Conservation (phyloP, 2,888 invertebrate genomes). For the Deilephila porcellus region DNA sequence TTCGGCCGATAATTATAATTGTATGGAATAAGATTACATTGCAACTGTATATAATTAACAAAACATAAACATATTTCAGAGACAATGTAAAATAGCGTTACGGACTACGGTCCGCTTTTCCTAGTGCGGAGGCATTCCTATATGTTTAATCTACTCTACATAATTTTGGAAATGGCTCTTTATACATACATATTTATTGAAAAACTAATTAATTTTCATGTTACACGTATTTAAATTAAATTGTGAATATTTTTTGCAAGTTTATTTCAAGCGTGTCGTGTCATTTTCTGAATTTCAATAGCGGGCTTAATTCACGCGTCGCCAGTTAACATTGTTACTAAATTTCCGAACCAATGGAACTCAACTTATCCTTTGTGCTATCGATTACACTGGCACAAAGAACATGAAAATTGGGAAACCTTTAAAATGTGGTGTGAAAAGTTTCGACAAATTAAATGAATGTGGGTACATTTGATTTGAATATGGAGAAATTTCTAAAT, state of each 20-base stretch:
- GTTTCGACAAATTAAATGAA: neutral
- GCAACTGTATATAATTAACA: too few relatives aligned
- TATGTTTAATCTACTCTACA: too few relatives aligned
- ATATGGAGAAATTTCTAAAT: neutral
- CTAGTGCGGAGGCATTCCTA: too few relatives aligned
- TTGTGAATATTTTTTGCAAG: neutral
- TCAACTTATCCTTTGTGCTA: constrained; percentile 12
- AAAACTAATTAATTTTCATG: too few relatives aligned
- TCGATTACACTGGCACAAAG: neutral
- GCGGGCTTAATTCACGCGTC: neutral
- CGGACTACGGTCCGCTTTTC: too few relatives aligned
- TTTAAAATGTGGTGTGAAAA: neutral
- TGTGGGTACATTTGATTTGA: neutral
- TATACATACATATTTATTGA: too few relatives aligned
- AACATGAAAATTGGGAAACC: constrained; percentile 5
- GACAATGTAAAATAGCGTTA: too few relatives aligned
- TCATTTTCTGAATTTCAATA: neutral
- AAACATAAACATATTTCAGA: too few relatives aligned
- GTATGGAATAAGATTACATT: too few relatives aligned
- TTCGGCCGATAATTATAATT: too few relatives aligned
- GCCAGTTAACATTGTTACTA: neutral
- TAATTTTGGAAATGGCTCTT: too few relatives aligned
- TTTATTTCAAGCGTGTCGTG: too few relatives aligned
- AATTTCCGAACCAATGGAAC: neutral
- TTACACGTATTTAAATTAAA: neutral